phyloP scores from a whole-genome alignment of 2,113 vertebrate species.

The Piaya cayana region DNA sequence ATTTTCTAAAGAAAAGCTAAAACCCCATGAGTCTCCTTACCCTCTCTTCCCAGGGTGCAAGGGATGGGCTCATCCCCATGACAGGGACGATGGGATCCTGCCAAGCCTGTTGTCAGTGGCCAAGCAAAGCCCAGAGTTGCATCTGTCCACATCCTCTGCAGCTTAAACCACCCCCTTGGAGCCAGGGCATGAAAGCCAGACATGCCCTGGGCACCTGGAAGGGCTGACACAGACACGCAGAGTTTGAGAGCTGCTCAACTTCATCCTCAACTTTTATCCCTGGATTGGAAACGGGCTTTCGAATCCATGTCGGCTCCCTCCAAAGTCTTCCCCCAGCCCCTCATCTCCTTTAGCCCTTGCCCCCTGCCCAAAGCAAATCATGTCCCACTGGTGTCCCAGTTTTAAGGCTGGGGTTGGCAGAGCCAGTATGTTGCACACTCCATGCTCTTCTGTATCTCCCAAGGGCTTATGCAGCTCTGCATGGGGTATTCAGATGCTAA shows the following conservation, averaged over 20 bases:
- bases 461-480: neutral
- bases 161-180: neutral
- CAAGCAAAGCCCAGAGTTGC: neutral
- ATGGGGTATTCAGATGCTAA: neutral
- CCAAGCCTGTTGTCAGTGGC: neutral
- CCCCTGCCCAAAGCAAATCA: neutral
- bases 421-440: neutral
- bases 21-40: neutral
- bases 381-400: neutral
- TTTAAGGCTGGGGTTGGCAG: neutral
- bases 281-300: neutral
- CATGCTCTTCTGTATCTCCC: neutral
- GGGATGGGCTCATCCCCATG: neutral
- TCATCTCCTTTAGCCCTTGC: neutral
- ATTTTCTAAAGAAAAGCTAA: conserved; percentile 56
- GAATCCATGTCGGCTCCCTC: neutral
- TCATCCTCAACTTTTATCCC: neutral
- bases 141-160: neutral
- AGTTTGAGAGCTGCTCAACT: neutral
- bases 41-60: neutral
- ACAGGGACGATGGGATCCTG: accelerated
- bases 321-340: neutral
- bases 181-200: neutral
- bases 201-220: neutral
- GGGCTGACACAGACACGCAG: neutral